Evolutionary conservation across 2,797 vertebrate species (phyloP).

Genomic region (Ptychadena robeensis): DNA sequence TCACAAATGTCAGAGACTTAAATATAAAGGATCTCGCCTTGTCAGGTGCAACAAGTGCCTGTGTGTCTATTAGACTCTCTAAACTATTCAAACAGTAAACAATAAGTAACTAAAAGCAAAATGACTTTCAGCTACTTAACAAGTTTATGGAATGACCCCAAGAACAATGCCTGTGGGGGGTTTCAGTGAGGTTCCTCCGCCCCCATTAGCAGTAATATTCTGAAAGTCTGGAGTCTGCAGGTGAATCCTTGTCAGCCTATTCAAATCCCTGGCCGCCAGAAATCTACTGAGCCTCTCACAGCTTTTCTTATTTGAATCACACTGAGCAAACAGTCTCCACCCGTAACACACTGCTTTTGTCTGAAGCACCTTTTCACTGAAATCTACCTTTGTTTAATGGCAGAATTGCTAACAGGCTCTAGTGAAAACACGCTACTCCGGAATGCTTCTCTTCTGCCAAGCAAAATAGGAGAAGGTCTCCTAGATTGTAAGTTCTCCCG

Average conservation of each 20-base stretch:
- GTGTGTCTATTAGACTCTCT: background rate
- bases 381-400: slow-evolving; percentile 74
- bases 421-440: slow-evolving; percentile 65
- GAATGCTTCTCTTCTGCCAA: slow-evolving; percentile 56
- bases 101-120: slow-evolving; percentile 19
- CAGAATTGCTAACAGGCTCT: slow-evolving; percentile 68
- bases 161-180: slow-evolving; percentile 68
- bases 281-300: slow-evolving; percentile 71
- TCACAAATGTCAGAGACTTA: background rate
- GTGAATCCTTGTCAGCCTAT: slow-evolving; percentile 72
- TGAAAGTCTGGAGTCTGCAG: slow-evolving; percentile 62
- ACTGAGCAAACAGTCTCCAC: slow-evolving; percentile 82
- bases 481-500: background rate
- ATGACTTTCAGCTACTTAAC: slow-evolving; percentile 61
- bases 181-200: slow-evolving; percentile 66
- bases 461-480: slow-evolving; percentile 54
- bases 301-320: slow-evolving; percentile 76
- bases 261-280: slow-evolving; percentile 64
- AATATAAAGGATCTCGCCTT: background rate
- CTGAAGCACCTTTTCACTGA: slow-evolving; percentile 75
- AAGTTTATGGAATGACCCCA: slow-evolving; percentile 70
- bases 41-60: background rate
- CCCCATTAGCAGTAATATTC: slow-evolving; percentile 61
- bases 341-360: slow-evolving; percentile 78
- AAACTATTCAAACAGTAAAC: slow-evolving; percentile 8